A percentile compares a stretch with the other conserved stretches of the same genome.
Conservation (phyloP, 2,113 vertebrate species). For the Anthoscopus minutus region DNA sequence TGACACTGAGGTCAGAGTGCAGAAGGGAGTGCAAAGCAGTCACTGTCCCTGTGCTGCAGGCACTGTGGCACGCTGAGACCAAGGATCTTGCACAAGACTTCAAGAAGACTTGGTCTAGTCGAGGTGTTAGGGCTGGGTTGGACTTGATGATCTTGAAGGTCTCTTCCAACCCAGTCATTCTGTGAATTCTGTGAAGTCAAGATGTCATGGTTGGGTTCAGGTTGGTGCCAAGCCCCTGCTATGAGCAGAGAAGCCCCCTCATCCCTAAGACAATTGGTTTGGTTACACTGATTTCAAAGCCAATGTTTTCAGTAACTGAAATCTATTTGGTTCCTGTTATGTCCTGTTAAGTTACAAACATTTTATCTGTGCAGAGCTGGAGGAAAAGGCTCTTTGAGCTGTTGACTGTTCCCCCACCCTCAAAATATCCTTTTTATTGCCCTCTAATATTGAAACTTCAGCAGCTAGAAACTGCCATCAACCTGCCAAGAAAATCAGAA, state of each 20-base stretch:
- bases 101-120: not conserved
- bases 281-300: not conserved
- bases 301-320: not conserved
- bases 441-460: not conserved
- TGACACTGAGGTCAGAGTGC: not conserved
- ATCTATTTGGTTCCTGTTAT: not conserved
- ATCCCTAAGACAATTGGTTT: not conserved
- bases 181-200: too few relatives aligned
- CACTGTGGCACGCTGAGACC: not conserved
- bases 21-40: rapidly evolving
- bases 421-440: not conserved
- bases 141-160: too few relatives aligned
- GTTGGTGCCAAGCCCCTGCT: not conserved
- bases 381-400: not conserved
- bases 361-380: not conserved
- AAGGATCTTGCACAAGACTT: not conserved
- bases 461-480: not conserved
- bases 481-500: not conserved
- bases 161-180: too few relatives aligned
- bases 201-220: not conserved
- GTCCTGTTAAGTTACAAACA: rapidly evolving
- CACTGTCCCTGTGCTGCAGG: not conserved
- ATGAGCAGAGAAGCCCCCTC: not conserved
- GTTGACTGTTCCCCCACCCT: not conserved
- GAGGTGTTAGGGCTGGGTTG: too few relatives aligned